phyloP scores from a whole-genome alignment of 2,888 invertebrate genomes.

The Rhamnusium bicolor region DNA sequence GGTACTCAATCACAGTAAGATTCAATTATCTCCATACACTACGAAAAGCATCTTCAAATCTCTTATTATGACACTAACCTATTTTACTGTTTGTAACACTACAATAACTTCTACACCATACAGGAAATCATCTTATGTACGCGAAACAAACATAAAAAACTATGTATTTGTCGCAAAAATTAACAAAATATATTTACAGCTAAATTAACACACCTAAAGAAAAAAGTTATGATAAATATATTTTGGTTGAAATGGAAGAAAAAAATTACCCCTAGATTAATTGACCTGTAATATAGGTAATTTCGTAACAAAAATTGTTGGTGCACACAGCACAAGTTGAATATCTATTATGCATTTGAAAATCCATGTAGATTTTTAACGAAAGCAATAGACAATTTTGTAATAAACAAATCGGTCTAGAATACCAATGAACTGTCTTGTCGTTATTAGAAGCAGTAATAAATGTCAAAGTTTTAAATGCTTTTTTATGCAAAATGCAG shows the following conservation, averaged over 20 bases:
- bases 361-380: not conserved
- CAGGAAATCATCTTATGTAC: not conserved
- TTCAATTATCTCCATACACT: conserved; percentile 48
- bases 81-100: no score
- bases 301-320: not conserved
- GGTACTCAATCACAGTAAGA: conserved; percentile 69
- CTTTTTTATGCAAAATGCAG: no score
- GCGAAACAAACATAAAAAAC: no score
- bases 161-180: no score
- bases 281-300: not conserved
- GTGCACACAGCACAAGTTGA: not conserved
- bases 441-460: no score
- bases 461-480: no score
- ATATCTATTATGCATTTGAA: not conserved
- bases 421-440: no score
- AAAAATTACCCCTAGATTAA: not conserved
- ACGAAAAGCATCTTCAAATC: conserved; percentile 38
- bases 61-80: not conserved
- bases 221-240: no score
- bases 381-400: not conserved
- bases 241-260: no score
- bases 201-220: no score
- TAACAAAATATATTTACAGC: no score
- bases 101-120: not conserved
- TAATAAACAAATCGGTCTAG: not conserved